Conservation (phyloP, 2,113 vertebrate genomes). For the Grus americana region DNA sequence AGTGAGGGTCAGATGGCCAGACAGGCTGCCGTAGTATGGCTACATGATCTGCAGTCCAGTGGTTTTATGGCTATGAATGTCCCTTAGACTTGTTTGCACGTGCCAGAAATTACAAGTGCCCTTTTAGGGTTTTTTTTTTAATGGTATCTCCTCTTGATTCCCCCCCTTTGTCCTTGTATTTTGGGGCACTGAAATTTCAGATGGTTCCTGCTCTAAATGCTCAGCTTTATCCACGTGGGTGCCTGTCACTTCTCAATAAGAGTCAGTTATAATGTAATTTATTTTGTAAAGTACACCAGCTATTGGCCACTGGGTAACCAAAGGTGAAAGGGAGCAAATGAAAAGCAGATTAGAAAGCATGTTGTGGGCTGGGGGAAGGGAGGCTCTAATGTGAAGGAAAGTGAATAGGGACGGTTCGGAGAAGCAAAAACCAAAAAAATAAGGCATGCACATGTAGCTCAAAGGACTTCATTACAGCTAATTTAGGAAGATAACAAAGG, state of each 20-base stretch:
- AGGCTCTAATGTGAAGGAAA: neutral
- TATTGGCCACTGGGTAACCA: conserved; percentile 1
- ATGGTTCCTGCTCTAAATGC: neutral
- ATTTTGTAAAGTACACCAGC: neutral
- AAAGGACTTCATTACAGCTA: conserved; percentile 63
- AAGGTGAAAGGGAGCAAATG: conserved; percentile 40
- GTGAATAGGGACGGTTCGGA: neutral
- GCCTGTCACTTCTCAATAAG: neutral
- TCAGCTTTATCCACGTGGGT: neutral
- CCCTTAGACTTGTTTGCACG: neutral
- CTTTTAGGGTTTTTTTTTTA: neutral
- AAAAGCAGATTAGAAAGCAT: neutral
- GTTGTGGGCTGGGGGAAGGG: neutral
- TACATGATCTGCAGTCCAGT: conserved; percentile 19
- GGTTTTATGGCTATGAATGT: conserved; percentile 19
- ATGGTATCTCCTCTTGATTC: neutral
- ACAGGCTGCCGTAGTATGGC: neutral
- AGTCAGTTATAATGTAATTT: neutral
- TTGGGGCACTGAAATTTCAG: conserved; percentile 13
- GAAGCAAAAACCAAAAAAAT: conserved; percentile 35
- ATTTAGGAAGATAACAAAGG: conserved; percentile 67
- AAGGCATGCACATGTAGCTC: conserved; percentile 34
- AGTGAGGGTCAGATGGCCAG: neutral
- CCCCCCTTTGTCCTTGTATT: neutral
- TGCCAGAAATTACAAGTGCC: neutral